Conservation (phyloP, 2,797 vertebrate species). For the Chelon auratus region DNA sequence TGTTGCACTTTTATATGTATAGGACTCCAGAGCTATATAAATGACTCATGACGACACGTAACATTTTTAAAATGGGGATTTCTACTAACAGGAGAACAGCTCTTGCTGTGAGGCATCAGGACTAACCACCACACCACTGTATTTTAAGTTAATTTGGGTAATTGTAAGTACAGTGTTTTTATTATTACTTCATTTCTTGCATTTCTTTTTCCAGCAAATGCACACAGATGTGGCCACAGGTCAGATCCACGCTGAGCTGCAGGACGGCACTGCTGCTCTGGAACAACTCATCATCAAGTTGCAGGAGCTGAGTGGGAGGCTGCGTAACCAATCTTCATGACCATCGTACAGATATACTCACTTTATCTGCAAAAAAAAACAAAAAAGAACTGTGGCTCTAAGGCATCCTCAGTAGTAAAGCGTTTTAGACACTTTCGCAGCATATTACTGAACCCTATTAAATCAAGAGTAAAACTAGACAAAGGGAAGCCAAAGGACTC, state of each 20-base stretch:
- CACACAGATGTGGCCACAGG: slow-evolving; percentile 88
- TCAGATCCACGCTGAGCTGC: slow-evolving; percentile 84
- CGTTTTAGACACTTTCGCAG: neutral
- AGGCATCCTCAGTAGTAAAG: neutral
- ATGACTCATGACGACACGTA: neutral
- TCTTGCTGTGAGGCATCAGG: too few relatives aligned
- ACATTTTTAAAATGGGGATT: neutral
- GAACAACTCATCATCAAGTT: slow-evolving; percentile 85
- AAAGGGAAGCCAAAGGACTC: slow-evolving; percentile 5
- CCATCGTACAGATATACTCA: neutral
- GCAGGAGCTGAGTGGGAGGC: slow-evolving; percentile 87
- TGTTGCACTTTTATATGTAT: neutral
- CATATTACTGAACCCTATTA: neutral
- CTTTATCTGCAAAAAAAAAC: neutral
- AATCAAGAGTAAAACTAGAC: neutral
- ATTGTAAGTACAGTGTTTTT: too few relatives aligned
- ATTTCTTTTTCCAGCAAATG: slow-evolving; percentile 84
- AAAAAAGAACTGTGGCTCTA: too few relatives aligned
- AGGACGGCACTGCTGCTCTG: slow-evolving; percentile 82
- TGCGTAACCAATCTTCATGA: slow-evolving; percentile 82
- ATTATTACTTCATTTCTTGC: neutral
- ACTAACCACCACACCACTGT: too few relatives aligned
- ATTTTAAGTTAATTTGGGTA: too few relatives aligned
- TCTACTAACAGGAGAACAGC: too few relatives aligned
- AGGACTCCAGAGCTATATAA: neutral